Evolutionary conservation across 1,140 invertebrate genomes (phyloP), one percentile per base, ranked within the genome.

Genomic region (Psilanteris sp.): DNA sequence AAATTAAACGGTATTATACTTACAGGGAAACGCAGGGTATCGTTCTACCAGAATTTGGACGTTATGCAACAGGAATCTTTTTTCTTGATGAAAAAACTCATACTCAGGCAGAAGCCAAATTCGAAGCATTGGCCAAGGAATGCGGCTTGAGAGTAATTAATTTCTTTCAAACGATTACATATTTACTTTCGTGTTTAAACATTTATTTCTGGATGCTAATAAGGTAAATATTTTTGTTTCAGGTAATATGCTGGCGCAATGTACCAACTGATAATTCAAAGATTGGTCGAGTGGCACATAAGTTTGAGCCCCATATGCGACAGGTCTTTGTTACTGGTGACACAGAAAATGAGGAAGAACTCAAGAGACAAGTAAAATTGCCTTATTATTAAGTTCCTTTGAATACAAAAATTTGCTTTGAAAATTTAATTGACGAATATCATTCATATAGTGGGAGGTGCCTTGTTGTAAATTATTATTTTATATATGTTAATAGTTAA

Each of bases 51-150:
- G 89, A 92, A 15, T 91, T 93, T 77, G 97, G 97, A 4, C 89
- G 92, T 72, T 99, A 99, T 90, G 98, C 97, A 24, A 99, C 97
- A 6, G 98, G 98, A 46, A 96, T 99, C 44, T 91, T 99, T 72
- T 99, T 97, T 87, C 89, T 98, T 79, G 96, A 98, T 82, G 93
- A 94, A 80, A 89, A 93, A 7, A 94, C 95, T 76, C 93, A 96
- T 76, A 89, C 92, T 61, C 91, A 95, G 75, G 93, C 93, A 20
- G 96, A 99, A 86, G 89, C 91, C 44, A 91, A 93, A 44, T 98
- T 99, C 83, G 90, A 91, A 55, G 91, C 91, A 46, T 89, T 99
- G 66, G 96, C 96, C 59, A 89, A 92, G 77, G 93, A 95, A 78
- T 92, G 95, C 81, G 91, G 92, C 16, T 89, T 99, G 31, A 90